A percentile compares a stretch with the other conserved stretches of the same genome.
phyloP scores from a whole-genome alignment of 2,797 vertebrate genomes.

The Catamblyrhynchus diadema region DNA sequence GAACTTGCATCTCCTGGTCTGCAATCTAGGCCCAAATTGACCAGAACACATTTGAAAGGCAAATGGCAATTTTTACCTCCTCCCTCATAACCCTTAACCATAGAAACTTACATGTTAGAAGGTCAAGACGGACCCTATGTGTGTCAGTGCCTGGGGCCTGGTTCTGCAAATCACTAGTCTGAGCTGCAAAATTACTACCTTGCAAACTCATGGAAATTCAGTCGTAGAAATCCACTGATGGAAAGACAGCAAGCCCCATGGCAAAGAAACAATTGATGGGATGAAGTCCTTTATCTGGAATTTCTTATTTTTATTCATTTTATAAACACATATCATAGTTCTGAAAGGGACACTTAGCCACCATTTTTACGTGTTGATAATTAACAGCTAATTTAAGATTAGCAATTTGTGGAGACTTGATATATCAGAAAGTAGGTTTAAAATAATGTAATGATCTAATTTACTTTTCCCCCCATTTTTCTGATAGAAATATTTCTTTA shows the following conservation, averaged over 20 bases:
- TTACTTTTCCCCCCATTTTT: constrained; percentile 52
- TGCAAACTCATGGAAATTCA: neutral
- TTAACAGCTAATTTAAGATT: constrained; percentile 53
- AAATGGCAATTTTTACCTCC: neutral
- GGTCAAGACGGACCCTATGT: neutral
- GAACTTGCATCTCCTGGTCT: neutral
- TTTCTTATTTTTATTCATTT: neutral
- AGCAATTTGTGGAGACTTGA: constrained; percentile 11
- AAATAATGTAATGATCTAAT: constrained; percentile 67
- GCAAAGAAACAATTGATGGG: neutral
- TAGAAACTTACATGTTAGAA: neutral
- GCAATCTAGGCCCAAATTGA: neutral
- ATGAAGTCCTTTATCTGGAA: neutral
- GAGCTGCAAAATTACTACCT: neutral
- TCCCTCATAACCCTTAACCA: neutral
- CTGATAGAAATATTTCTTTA: constrained; percentile 69
- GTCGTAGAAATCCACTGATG: neutral
- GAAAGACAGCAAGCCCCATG: neutral
- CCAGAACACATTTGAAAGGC: neutral
- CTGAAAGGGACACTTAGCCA: neutral
- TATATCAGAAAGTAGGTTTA: constrained; percentile 57
- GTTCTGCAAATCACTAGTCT: neutral
- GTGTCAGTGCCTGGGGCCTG: neutral
- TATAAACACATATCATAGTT: neutral
- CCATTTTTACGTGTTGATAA: constrained; percentile 27